Percentiles rank a stretch among this genome's conserved stretches.
These are phyloP conservation scores for Hemiscyllium ocellatum DNA, from an alignment of 2,113 vertebrate genomes.

Conservation along the genomic window DNA sequence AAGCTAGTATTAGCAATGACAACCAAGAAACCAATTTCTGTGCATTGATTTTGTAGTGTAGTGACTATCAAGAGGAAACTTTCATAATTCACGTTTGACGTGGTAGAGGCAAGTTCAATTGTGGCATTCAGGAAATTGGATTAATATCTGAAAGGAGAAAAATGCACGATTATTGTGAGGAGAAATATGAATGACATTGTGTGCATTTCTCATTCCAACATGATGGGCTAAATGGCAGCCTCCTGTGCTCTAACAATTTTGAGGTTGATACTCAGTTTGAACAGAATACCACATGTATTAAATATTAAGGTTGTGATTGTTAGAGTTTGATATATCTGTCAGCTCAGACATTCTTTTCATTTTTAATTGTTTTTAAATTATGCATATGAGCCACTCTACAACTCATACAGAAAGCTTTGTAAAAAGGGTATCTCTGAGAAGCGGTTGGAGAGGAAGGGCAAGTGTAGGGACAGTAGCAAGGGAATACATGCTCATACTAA, in stretches of 20 bases:
- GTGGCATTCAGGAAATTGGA: background rate
- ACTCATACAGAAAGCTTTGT: background rate
- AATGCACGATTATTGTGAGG: too few relatives aligned
- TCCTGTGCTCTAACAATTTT: background rate
- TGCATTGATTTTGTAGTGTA: background rate
- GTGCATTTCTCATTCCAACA: background rate
- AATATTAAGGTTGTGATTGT: background rate
- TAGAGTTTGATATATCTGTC: background rate
- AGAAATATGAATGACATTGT: too few relatives aligned
- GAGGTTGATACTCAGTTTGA: background rate
- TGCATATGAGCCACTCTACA: background rate
- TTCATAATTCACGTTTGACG: background rate
- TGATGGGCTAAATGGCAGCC: background rate
- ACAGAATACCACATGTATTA: background rate
- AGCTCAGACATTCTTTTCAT: background rate
- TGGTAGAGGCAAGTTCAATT: too few relatives aligned
- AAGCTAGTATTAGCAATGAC: background rate
- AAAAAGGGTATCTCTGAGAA: background rate
- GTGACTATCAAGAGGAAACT: background rate
- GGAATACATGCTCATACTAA: background rate
- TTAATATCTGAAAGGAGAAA: background rate
- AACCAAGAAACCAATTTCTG: background rate
- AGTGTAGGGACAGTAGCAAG: background rate
- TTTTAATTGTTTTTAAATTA: background rate
- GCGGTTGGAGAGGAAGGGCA: background rate